Percentiles rank a stretch among this genome's conserved stretches.
phyloP scores from a whole-genome alignment of 2,888 invertebrate species.

The Lasioglossum leucozonium region DNA sequence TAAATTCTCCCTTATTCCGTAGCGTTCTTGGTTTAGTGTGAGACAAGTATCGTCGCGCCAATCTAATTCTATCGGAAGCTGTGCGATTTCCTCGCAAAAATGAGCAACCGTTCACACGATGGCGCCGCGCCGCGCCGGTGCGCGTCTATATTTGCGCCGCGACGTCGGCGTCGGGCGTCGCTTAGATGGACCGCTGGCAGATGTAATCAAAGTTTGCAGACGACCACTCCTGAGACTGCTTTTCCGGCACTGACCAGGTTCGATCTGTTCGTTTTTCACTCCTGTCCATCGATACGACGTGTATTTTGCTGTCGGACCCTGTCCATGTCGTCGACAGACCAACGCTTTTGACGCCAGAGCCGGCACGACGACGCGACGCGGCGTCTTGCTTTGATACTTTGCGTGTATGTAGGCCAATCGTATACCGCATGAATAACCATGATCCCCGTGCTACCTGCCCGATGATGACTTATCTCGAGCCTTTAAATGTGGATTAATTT shows the following conservation, averaged over 20 bases:
- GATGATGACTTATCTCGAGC: slow-evolving; percentile 11
- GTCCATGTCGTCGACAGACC: not conserved
- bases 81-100: not conserved
- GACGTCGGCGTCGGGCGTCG: slow-evolving; percentile 21
- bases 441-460: not conserved
- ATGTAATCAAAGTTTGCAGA: slow-evolving; percentile 82
- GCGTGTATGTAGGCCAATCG: not conserved
- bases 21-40: not conserved
- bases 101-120: not conserved
- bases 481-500: slow-evolving; percentile 13
- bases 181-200: slow-evolving; percentile 69
- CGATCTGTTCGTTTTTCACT: slow-evolving; percentile 66
- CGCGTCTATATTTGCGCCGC: slow-evolving; percentile 64
- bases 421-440: slow-evolving; percentile 10
- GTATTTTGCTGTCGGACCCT: not conserved
- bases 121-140: slow-evolving; percentile 48
- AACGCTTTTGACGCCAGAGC: not conserved
- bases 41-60: not conserved
- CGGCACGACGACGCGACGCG: too few relatives aligned
- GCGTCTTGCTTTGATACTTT: not conserved
- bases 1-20: not conserved
- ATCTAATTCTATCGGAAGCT: not conserved
- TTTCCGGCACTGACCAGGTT: slow-evolving; percentile 64
- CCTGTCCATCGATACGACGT: slow-evolving; percentile 30
- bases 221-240: slow-evolving; percentile 73